Conservation (phyloP, 2,888 invertebrate species). For the Entomobrya proxima region DNA sequence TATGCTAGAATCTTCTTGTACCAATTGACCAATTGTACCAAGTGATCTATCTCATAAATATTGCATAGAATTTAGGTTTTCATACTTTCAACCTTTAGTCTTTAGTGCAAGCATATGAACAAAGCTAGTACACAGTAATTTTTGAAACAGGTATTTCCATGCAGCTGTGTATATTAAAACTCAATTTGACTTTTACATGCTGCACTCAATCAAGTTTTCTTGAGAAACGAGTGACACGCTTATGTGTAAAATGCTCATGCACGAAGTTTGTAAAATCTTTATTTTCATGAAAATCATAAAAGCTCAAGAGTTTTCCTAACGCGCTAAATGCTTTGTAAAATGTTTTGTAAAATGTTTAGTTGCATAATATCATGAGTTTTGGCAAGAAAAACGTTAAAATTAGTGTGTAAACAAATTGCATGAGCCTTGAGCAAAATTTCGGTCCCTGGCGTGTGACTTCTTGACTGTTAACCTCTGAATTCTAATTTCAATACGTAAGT, state of each 20-base stretch:
- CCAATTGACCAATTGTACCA: too few relatives aligned
- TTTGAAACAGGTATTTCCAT: background rate
- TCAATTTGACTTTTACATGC: slow-evolving; percentile 2
- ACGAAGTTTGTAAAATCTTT: background rate
- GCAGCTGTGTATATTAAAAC: background rate
- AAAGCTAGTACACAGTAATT: background rate
- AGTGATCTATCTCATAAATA: too few relatives aligned
- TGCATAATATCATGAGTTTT: background rate
- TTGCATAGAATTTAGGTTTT: too few relatives aligned
- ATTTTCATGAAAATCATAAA: background rate
- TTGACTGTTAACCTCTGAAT: slow-evolving; percentile 41
- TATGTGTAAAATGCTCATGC: background rate
- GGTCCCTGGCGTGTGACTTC: background rate
- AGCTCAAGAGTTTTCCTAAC: background rate
- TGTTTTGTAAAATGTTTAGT: background rate
- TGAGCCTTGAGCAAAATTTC: background rate
- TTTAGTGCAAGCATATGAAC: too few relatives aligned
- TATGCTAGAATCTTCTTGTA: too few relatives aligned
- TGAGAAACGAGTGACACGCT: background rate
- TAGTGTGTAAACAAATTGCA: background rate
- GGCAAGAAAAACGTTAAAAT: background rate
- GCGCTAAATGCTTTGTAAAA: background rate
- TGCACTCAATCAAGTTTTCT: slow-evolving; percentile 20
- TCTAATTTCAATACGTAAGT: slow-evolving; percentile 6
- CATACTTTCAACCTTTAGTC: too few relatives aligned